A percentile compares a stretch with the other conserved stretches of the same genome.
These are phyloP conservation scores for Rhizomys pruinosus DNA, from an alignment of 2,113 vertebrate genomes.

Conservation along the genomic window DNA sequence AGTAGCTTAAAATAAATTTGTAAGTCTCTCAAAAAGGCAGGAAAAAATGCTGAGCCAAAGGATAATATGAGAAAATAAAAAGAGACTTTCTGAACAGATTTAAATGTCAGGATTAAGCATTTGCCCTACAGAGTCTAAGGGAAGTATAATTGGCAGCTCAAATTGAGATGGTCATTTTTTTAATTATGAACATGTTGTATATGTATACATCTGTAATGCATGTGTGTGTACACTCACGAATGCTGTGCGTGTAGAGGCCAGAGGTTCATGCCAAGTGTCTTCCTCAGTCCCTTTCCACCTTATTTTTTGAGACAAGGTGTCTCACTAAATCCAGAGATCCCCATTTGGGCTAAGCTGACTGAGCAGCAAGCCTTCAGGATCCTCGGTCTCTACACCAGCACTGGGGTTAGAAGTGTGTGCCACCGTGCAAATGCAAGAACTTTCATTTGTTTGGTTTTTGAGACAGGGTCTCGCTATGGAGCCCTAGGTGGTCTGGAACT, in stretches of 20 bases:
- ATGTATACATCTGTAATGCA: not conserved
- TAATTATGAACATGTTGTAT: not conserved
- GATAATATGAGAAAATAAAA: not conserved
- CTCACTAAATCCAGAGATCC: not conserved
- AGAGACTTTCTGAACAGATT: not conserved
- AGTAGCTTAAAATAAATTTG: not conserved
- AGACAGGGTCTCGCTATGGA: too few species aligned
- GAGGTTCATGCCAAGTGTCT: not conserved
- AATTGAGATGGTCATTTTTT: not conserved
- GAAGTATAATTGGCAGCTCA: not conserved
- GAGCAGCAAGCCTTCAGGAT: too few species aligned
- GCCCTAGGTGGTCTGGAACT: too few species aligned
- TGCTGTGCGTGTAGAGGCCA: not conserved
- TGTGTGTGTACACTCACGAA: too few species aligned
- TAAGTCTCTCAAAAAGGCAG: not conserved
- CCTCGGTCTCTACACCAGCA: not conserved
- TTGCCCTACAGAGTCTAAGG: not conserved
- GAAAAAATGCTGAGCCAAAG: not conserved
- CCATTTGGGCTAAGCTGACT: not conserved
- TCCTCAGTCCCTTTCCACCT: not conserved
- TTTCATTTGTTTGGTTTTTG: too few species aligned
- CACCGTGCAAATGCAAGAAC: not conserved
- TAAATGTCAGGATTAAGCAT: not conserved
- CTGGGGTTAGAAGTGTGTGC: not conserved
- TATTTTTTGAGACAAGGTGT: not conserved